phyloP scores from a whole-genome alignment of 1,140 invertebrate genomes.

The Leucophenga varia region DNA sequence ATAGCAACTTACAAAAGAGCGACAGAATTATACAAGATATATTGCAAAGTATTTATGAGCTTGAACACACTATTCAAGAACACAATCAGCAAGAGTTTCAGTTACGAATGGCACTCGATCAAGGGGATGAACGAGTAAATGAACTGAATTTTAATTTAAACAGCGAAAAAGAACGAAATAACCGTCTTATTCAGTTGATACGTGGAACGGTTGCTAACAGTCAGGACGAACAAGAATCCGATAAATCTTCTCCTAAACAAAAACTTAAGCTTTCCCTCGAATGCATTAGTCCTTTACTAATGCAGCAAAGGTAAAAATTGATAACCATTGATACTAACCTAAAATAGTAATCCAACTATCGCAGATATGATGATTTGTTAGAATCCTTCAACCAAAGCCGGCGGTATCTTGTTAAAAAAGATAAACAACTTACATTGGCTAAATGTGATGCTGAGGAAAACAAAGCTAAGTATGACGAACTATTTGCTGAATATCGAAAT shows the following conservation, averaged over 20 bases:
- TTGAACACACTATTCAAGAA: conserved; percentile 41
- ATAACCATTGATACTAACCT: not conserved
- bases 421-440: conserved; percentile 26
- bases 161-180: conserved; percentile 34
- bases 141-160: conserved; percentile 35
- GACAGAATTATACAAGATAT: too few relatives aligned
- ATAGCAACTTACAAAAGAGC: too few relatives aligned
- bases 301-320: conserved; percentile 45
- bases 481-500: conserved; percentile 28
- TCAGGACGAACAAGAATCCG: conserved; percentile 22
- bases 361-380: conserved; percentile 40
- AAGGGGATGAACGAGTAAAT: conserved; percentile 30
- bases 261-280: too few relatives aligned
- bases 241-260: too few relatives aligned
- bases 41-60: conserved; percentile 29
- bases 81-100: conserved; percentile 43
- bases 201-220: conserved; percentile 16
- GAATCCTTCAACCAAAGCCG: conserved; percentile 36
- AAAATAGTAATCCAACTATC: not conserved
- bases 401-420: conserved; percentile 35
- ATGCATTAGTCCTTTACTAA: conserved; percentile 44
- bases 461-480: conserved; percentile 35
- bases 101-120: conserved; percentile 33
- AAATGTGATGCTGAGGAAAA: conserved; percentile 34
- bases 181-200: conserved; percentile 35